Percentiles rank a stretch among this genome's conserved stretches.
phyloP scores from a whole-genome alignment of 2,113 vertebrate species.

The Oryzias celebensis region DNA sequence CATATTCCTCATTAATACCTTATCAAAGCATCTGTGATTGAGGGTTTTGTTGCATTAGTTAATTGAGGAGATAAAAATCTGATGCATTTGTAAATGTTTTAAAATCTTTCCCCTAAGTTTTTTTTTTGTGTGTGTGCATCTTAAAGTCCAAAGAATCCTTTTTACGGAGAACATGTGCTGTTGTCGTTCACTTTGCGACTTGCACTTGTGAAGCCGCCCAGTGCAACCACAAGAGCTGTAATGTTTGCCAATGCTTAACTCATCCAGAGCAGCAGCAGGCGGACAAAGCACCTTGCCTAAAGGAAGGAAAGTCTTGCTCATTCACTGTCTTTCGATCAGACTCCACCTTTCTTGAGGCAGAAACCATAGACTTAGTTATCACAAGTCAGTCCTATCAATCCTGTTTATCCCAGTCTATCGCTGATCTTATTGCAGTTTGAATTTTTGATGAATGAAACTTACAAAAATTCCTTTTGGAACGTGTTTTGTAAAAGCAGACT shows the following conservation, averaged over 20 bases:
- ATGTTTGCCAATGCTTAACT: conserved; percentile 33
- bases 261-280: conserved; percentile 31
- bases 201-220: conserved; percentile 40
- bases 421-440: no score
- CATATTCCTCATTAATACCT: conserved; percentile 71
- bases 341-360: conserved; percentile 26
- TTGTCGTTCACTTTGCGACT: conserved; percentile 44
- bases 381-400: conserved; percentile 4
- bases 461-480: no score
- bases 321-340: conserved; percentile 37
- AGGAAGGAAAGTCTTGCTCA: conserved; percentile 61
- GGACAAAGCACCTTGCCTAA: conserved; percentile 53
- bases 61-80: conserved; percentile 3
- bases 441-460: no score
- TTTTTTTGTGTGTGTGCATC: conserved; percentile 7
- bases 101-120: conserved; percentile 18
- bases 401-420: no score
- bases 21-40: conserved; percentile 52
- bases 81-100: conserved; percentile 7
- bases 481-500: no score
- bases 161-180: conserved; percentile 49
- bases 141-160: conserved; percentile 27
- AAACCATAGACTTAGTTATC: conserved; percentile 29
- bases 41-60: conserved; percentile 27
- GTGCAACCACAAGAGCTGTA: conserved; percentile 45